A percentile compares a stretch with the other conserved stretches of the same genome.
Evolutionary conservation across 1,140 invertebrate species (phyloP).

Genomic region (Mya arenaria): DNA sequence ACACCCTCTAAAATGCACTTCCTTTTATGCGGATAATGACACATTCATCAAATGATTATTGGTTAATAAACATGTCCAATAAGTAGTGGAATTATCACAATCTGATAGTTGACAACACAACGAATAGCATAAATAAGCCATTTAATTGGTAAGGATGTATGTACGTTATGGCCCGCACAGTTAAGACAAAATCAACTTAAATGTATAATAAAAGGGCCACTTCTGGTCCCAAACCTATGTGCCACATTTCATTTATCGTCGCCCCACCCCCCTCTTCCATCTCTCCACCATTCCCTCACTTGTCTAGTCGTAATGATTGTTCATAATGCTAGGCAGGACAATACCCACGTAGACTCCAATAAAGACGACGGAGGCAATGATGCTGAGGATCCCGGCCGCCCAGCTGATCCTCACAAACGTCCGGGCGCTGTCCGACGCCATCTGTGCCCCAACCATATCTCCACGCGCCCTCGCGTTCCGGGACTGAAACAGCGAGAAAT

Average conservation of each 20-base stretch:
- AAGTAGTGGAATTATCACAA: too few relatives aligned
- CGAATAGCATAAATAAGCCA: too few relatives aligned
- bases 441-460: conserved; percentile 57
- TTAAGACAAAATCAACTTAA: background rate
- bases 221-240: background rate
- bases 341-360: conserved; percentile 66
- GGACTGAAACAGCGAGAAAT: conserved; percentile 61
- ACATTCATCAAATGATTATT: too few relatives aligned
- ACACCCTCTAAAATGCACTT: too few relatives aligned
- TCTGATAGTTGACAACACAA: too few relatives aligned
- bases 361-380: conserved; percentile 59
- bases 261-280: background rate
- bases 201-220: background rate
- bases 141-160: background rate
- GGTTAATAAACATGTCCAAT: too few relatives aligned
- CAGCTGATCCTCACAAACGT: conserved; percentile 66
- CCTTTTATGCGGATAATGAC: too few relatives aligned
- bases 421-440: conserved; percentile 55
- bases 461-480: conserved; percentile 61
- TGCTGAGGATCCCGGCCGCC: conserved; percentile 57
- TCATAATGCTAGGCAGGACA: conserved; percentile 41
- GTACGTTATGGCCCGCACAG: background rate
- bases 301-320: too few relatives aligned
- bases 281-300: too few relatives aligned
- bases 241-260: background rate